phyloP scores from a whole-genome alignment of 2,113 vertebrate genomes.

The Epinephelus cyanopodus region DNA sequence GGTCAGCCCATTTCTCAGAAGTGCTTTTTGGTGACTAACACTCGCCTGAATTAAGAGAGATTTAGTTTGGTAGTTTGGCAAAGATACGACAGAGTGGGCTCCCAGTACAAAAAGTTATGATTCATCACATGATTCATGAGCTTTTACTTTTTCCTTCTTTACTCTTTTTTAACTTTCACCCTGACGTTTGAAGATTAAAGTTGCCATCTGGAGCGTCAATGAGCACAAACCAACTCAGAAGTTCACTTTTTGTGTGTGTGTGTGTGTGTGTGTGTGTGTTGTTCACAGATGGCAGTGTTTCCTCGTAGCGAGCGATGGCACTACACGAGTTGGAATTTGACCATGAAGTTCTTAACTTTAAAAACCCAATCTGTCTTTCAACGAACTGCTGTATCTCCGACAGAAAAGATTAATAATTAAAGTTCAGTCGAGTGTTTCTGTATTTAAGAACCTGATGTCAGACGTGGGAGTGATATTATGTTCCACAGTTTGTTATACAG shows the following conservation, averaged over 20 bases:
- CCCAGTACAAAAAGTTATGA: neutral
- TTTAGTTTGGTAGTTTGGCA: neutral
- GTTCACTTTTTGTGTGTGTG: neutral
- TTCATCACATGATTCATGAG: neutral
- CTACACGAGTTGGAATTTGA: neutral
- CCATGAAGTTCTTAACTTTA: neutral
- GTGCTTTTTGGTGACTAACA: neutral
- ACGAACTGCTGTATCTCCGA: neutral
- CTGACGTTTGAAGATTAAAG: neutral
- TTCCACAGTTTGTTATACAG: neutral
- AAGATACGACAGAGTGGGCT: neutral
- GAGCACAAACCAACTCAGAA: constrained; percentile 6
- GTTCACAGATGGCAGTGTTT: constrained; percentile 23
- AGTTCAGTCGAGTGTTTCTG: neutral
- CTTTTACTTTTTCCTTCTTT: neutral
- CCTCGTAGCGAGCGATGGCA: neutral
- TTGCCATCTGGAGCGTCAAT: constrained; percentile 26
- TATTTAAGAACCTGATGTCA: neutral
- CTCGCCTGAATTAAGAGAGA: neutral
- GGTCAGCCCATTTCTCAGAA: neutral
- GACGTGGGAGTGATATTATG: neutral
- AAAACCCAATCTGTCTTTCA: constrained; percentile 11
- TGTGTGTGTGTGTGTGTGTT: neutral
- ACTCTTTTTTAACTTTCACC: neutral
- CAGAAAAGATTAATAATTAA: neutral